Percentiles rank a stretch among this genome's conserved stretches.
phyloP scores from a whole-genome alignment of 2,797 vertebrate species.

The Spea hammondii region DNA sequence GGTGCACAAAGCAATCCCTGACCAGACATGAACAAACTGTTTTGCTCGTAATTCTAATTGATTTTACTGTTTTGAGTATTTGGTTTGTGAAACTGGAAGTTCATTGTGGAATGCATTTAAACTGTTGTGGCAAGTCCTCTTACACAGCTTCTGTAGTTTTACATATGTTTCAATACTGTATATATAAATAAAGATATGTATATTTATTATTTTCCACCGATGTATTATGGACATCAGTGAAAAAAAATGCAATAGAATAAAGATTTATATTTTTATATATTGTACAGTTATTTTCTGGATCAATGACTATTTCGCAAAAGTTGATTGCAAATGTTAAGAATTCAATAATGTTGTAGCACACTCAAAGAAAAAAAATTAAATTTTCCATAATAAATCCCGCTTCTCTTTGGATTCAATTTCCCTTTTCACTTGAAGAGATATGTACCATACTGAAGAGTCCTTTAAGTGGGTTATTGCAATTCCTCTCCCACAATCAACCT shows the following conservation, averaged over 20 bases:
- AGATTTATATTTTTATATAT: background rate
- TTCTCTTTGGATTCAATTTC: slow-evolving; percentile 51
- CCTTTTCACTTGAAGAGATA: slow-evolving; percentile 46
- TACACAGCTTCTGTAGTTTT: no score
- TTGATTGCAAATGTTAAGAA: slow-evolving; percentile 49
- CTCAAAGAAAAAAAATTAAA: slow-evolving; percentile 44
- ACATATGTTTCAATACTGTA: background rate
- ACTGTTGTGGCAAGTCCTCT: no score
- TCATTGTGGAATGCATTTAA: no score
- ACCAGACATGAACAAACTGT: no score
- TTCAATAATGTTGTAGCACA: slow-evolving; percentile 47
- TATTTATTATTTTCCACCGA: no score
- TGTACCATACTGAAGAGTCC: slow-evolving; percentile 45
- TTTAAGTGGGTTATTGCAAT: slow-evolving; percentile 44
- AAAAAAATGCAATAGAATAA: background rate
- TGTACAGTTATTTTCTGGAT: slow-evolving; percentile 43
- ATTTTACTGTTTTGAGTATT: no score
- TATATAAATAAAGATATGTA: background rate
- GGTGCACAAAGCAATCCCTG: no score
- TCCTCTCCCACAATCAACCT: slow-evolving; percentile 51
- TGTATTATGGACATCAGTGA: no score
- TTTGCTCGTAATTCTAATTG: no score
- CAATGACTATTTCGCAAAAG: slow-evolving; percentile 43
- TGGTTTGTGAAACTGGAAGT: no score
- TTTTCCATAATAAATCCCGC: slow-evolving; percentile 48